These are phyloP conservation scores for Gymnothorax reevesii DNA, from an alignment of 2,797 vertebrate genomes.

Conservation along the genomic window DNA sequence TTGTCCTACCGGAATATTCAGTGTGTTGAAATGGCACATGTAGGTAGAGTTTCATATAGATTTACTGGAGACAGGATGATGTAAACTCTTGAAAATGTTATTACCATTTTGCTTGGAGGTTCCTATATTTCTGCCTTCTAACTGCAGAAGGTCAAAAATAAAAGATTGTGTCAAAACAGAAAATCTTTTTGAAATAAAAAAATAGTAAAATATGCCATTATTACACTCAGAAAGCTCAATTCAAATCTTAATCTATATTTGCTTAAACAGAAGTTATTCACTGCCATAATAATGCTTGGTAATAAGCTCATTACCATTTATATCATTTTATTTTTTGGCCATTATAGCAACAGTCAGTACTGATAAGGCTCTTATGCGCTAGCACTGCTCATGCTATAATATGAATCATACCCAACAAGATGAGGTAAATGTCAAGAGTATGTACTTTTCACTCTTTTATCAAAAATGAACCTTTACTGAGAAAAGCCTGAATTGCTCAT, in stretches of 20 bases:
- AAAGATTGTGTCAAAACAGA: no score
- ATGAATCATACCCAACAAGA: neutral
- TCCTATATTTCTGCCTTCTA: no score
- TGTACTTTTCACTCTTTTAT: neutral
- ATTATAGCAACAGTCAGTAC: neutral
- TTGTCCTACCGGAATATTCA: neutral
- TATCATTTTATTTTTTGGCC: neutral
- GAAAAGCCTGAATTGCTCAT: neutral
- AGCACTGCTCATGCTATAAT: neutral
- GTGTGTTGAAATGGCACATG: neutral
- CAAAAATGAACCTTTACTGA: neutral
- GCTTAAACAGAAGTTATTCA: neutral
- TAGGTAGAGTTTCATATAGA: neutral
- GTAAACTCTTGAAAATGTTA: neutral
- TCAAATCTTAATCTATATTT: neutral
- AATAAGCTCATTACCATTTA: neutral
- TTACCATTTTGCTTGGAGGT: constrained; percentile 29
- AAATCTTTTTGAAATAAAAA: no score
- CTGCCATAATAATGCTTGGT: neutral
- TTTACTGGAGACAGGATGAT: neutral
- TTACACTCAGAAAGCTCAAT: neutral
- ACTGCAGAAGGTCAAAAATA: no score
- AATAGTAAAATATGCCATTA: neutral
- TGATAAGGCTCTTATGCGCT: neutral
- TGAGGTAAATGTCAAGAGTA: neutral